Evolutionary conservation across 2,113 vertebrate genomes (phyloP).

Genomic region (Delphinapterus leucas): DNA sequence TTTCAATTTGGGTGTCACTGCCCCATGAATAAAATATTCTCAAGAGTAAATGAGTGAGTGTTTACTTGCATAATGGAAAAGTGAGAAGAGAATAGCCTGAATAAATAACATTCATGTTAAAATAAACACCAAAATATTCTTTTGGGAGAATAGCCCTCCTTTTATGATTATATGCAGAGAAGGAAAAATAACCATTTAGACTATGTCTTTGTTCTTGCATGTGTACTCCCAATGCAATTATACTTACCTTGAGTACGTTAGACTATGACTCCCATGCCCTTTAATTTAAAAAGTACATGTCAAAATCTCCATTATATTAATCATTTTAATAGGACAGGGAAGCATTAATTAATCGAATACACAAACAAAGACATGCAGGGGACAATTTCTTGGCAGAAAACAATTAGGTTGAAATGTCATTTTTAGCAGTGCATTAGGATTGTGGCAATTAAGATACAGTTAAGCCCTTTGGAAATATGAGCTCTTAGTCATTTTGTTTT

Average conservation of each 20-base stretch:
- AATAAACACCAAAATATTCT: neutral
- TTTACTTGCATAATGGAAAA: neutral
- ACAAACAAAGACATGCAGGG: neutral
- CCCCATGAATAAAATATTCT: neutral
- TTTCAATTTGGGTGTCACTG: neutral
- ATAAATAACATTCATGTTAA: neutral
- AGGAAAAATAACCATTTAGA: neutral
- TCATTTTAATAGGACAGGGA: neutral
- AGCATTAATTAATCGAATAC: neutral
- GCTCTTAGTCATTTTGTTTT: neutral
- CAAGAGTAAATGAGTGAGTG: neutral
- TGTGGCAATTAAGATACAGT: neutral
- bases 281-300: neutral
- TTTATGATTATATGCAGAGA: neutral
- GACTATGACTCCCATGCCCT: neutral
- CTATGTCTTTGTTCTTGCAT: neutral
- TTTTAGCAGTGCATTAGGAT: neutral
- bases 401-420: neutral
- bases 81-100: neutral
- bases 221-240: neutral
- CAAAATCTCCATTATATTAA: neutral
- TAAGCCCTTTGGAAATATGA: neutral
- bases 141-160: neutral
- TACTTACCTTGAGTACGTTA: neutral
- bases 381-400: neutral